These are phyloP conservation scores for Nudaria mundana DNA, from an alignment of 2,888 invertebrate species.

Conservation along the genomic window DNA sequence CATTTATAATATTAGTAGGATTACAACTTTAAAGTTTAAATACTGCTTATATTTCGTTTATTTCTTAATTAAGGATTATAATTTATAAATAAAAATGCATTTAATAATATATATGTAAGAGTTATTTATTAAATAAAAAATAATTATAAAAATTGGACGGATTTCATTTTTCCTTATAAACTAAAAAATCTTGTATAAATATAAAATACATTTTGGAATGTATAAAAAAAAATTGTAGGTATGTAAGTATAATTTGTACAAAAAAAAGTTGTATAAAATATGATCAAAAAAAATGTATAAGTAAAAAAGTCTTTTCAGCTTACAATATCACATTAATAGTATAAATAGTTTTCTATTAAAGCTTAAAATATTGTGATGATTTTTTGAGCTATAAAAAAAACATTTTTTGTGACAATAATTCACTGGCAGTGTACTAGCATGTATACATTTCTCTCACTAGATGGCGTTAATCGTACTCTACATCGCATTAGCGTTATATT, in stretches of 20 bases:
- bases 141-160: constrained; percentile 46
- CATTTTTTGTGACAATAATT: not conserved
- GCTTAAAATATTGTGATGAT: constrained; percentile 10
- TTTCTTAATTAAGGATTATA: not conserved
- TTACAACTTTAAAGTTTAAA: too few relatives aligned
- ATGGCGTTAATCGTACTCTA: too few relatives aligned
- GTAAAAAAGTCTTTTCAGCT: constrained; percentile 21
- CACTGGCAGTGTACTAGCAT: constrained; percentile 6
- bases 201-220: constrained; percentile 17
- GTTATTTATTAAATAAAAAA: constrained; percentile 21
- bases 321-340: constrained; percentile 14
- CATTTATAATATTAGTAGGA: too few relatives aligned
- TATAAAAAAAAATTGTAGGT: not conserved
- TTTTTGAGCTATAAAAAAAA: not conserved
- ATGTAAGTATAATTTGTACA: not conserved
- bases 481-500: too few relatives aligned
- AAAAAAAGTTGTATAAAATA: not conserved
- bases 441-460: too few relatives aligned
- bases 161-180: constrained; percentile 36
- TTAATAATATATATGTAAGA: constrained; percentile 36
- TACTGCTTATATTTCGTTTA: not conserved
- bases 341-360: constrained; percentile 13
- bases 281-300: not conserved
- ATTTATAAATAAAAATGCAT: constrained; percentile 41
- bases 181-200: constrained; percentile 6